Conservation (phyloP, 2,797 vertebrate genomes). For the Pitangus sulphuratus region DNA sequence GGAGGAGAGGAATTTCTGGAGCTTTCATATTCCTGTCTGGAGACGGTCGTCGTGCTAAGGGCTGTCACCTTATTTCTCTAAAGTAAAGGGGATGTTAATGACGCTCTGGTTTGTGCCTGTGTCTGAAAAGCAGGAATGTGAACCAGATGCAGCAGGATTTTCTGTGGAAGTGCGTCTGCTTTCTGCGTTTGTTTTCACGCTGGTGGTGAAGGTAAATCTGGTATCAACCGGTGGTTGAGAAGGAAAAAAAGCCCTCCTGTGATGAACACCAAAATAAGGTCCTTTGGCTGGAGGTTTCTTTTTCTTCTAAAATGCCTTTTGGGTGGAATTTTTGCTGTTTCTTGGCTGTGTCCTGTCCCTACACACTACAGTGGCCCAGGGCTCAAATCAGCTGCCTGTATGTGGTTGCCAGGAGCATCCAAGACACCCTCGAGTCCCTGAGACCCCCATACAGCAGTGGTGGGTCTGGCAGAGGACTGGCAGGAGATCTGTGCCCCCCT, state of each 20-base stretch:
- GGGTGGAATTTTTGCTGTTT: background rate
- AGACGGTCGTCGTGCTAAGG: background rate
- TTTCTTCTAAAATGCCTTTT: background rate
- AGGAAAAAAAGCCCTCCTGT: background rate
- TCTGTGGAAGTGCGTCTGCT: background rate
- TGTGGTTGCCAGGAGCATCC: accelerated
- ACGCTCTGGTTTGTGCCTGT: background rate
- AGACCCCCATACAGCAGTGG: accelerated
- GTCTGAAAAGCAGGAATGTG: background rate
- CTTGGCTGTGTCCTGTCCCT: accelerated
- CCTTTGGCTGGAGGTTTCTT: background rate
- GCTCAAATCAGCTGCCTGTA: background rate
- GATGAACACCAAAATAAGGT: background rate
- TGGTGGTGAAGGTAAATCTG: background rate
- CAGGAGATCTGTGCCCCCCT: background rate
- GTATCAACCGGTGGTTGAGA: background rate
- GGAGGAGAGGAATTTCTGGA: background rate
- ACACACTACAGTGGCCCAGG: background rate
- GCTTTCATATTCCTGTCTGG: background rate
- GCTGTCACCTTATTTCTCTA: background rate
- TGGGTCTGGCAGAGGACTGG: background rate
- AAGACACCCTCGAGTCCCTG: background rate
- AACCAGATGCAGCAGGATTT: background rate
- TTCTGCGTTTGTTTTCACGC: background rate
- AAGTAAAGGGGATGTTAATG: accelerated